Evolutionary conservation across 2,113 vertebrate genomes (phyloP), one percentile per base, ranked within the genome.

Genomic region (Brachionichthys hirsutus): DNA sequence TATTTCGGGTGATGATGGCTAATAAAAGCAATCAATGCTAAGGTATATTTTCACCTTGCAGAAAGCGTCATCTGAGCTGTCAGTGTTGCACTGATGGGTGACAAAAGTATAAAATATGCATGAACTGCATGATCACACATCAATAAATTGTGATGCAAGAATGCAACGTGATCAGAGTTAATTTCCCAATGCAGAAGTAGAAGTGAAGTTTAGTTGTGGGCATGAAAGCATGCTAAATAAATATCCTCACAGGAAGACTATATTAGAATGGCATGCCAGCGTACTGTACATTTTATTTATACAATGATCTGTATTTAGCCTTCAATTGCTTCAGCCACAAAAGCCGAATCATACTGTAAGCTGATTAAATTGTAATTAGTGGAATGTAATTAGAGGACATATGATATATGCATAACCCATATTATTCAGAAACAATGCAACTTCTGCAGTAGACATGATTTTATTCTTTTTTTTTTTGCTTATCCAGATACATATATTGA

Each of bases 311-410:
- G 30, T 24, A 17, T 54, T 65, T 64, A 61, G 46, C 44, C 30
- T 83, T 85, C 78, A 62, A 80, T 81, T 64, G 14, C 49, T 53
- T 36, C 42, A 71, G 72, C 51, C 57, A 64, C 53, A 62, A 64
- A 72, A 24, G 48, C 79, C 79, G 71, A 85, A 88, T 85, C 58
- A 81, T 46, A 88, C 70, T 86, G 67, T 22, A 52, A 59, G 57
- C 52, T 85, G 73, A 85, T 87, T 88, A 77, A 75, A 82, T 81
- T 60, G 51, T 73, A 87, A 86, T 87, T 82, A 81, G 46, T 51
- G 69, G 63, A 53, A 42, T 64, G 51, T 83, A 87, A 89, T 85
- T 80, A 75, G 70, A 79, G 80, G 78, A 79, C 84, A 87, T 90
- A 77, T 89, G 75, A 75, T 84, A 82, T 77, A 55, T 54, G 44